A percentile compares a stretch with the other conserved stretches of the same genome.
Evolutionary conservation across 2,113 vertebrate genomes (phyloP).

Genomic region (Platichthys flesus): DNA sequence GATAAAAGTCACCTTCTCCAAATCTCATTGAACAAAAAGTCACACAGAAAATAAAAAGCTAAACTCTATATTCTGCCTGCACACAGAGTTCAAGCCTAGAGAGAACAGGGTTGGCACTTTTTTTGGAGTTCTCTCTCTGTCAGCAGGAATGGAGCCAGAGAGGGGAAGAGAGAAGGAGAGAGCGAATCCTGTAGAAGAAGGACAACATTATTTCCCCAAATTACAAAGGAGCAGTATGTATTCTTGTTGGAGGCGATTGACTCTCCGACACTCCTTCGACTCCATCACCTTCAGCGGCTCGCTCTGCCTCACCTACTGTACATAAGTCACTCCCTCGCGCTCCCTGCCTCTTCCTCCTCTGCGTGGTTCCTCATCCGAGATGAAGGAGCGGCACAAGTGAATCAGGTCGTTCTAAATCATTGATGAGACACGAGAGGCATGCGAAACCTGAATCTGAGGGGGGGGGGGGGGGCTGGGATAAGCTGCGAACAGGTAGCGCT

Average conservation of each 20-base stretch:
- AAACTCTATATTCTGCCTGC: constrained; percentile 76
- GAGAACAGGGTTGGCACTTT: constrained; percentile 69
- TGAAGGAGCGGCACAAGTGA: constrained; percentile 51
- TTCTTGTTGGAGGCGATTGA: constrained; percentile 29
- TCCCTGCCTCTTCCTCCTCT: constrained; percentile 19
- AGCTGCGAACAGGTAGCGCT: constrained; percentile 30
- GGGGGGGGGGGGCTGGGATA: constrained; percentile 42
- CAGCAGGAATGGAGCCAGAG: constrained; percentile 64
- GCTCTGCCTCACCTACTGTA: constrained; percentile 20
- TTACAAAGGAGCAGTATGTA: constrained; percentile 61
- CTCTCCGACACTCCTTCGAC: constrained; percentile 19
- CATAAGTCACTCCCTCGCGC: constrained; percentile 40
- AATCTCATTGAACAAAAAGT: constrained; percentile 83
- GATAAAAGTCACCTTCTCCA: constrained; percentile 84
- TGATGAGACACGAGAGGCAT: constrained; percentile 56
- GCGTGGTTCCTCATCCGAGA: constrained; percentile 52
- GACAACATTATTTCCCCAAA: constrained; percentile 63
- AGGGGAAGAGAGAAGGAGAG: constrained; percentile 19
- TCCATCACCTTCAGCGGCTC: constrained; percentile 29
- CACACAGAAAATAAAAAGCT: constrained; percentile 80
- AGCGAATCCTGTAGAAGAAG: constrained; percentile 26
- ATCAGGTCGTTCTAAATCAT: constrained; percentile 67
- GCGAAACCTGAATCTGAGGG: constrained; percentile 47
- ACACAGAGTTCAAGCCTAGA: constrained; percentile 77
- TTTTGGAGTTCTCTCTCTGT: constrained; percentile 68